Evolutionary conservation across 2,888 invertebrate genomes (phyloP).

Genomic region (Agriopis marginaria): DNA sequence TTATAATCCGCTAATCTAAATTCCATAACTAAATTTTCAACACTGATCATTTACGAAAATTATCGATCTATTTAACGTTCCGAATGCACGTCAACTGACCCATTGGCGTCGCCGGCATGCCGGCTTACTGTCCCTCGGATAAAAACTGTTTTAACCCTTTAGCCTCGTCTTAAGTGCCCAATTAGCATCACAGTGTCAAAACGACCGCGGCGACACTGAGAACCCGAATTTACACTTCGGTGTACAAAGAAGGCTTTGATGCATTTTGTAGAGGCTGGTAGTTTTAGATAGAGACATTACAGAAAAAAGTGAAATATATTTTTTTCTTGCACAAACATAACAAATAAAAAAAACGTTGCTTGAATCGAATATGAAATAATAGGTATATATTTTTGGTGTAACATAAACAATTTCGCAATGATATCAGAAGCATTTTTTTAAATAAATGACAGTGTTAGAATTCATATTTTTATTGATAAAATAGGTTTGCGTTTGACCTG

Average conservation of each 20-base stretch:
- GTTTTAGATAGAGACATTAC: conserved; percentile 47
- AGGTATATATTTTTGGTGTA: too few species aligned
- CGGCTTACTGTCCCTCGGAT: conserved; percentile 67
- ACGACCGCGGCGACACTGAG: conserved; percentile 81
- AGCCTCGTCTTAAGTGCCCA: conserved; percentile 78
- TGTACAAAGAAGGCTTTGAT: conserved; percentile 79
- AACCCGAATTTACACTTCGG: conserved; percentile 78
- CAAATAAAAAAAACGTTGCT: too few species aligned
- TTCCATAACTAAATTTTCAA: too few species aligned
- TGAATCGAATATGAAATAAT: too few species aligned
- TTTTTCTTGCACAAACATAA: not conserved
- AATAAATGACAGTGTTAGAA: too few species aligned
- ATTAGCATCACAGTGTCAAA: conserved; percentile 84
- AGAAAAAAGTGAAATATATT: not conserved
- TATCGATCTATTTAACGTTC: not conserved
- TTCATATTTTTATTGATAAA: too few species aligned
- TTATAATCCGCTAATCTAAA: too few species aligned
- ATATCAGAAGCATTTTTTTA: too few species aligned
- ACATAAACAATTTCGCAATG: too few species aligned
- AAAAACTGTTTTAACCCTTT: conserved; percentile 77
- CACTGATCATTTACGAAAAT: not conserved
- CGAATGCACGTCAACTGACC: conserved; percentile 1
- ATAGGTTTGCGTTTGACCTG: too few species aligned
- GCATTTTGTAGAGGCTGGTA: conserved; percentile 58
- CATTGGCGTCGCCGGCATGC: conserved; percentile 60